Evolutionary conservation across 35 echinoderm and acorn worm species (phyloP).

Genomic region (Stichopus chloronotus): DNA sequence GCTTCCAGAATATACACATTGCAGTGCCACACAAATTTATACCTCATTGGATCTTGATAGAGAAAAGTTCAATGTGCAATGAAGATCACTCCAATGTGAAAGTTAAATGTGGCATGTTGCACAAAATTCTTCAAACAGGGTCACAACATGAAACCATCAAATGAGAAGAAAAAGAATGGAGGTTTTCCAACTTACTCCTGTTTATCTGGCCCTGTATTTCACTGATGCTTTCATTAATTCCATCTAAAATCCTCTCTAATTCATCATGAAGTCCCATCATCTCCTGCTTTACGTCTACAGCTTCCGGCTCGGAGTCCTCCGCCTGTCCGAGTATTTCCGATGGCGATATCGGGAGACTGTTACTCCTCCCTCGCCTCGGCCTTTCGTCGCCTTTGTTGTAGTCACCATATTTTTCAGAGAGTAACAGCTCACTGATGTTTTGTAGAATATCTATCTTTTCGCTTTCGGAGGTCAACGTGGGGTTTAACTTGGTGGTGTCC

Average conservation of each 20-base stretch:
- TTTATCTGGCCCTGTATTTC: conserved; percentile 86
- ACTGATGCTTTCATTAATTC: conserved; percentile 95
- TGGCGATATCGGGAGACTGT: conserved; percentile 80
- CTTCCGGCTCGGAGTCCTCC: conserved; percentile 45
- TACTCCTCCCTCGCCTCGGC: conserved; percentile 65
- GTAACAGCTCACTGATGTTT: conserved; percentile 81
- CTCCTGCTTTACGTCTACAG: conserved; percentile 49
- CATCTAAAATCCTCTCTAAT: conserved; percentile 84
- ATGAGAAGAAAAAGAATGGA: too few relatives aligned
- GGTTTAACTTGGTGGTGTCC: background rate
- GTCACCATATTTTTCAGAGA: conserved; percentile 63
- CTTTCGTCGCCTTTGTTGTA: conserved; percentile 4
- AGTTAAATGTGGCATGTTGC: too few relatives aligned
- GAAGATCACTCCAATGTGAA: too few relatives aligned
- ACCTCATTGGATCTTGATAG: too few relatives aligned
- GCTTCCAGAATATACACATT: too few relatives aligned
- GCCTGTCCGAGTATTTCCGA: conserved; percentile 55
- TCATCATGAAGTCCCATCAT: conserved; percentile 75
- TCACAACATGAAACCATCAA: too few relatives aligned
- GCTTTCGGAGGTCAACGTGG: conserved; percentile 29
- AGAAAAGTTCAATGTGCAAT: too few relatives aligned
- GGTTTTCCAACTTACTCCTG: conserved; percentile 8
- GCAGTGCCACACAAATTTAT: too few relatives aligned
- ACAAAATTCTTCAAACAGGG: too few relatives aligned
- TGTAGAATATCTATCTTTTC: conserved; percentile 91